These are phyloP conservation scores for Euclidia mi DNA, from an alignment of 2,888 invertebrate species.

Conservation along the genomic window DNA sequence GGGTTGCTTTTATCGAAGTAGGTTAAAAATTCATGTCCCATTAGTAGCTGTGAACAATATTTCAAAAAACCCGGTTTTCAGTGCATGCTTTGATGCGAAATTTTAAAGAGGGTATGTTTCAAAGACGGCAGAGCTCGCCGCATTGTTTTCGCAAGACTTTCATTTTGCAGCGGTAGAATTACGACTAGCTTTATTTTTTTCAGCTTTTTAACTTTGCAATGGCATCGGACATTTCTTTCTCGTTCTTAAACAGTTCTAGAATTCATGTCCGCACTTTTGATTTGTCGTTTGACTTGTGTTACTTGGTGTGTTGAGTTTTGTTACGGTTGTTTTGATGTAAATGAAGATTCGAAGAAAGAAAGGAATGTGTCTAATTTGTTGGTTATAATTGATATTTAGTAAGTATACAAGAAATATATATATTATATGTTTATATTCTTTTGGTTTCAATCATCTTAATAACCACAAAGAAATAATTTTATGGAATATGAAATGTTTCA, in stretches of 20 bases:
- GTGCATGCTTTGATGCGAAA: slow-evolving; percentile 66
- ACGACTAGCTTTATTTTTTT: slow-evolving; percentile 62
- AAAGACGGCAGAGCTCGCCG: slow-evolving; percentile 62
- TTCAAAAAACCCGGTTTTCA: slow-evolving; percentile 66
- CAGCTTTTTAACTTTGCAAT: slow-evolving; percentile 59
- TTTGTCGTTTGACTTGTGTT: slow-evolving; percentile 11
- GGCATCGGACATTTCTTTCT: slow-evolving; percentile 45
- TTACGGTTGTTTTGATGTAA: not conserved
- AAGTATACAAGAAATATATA: too few species aligned
- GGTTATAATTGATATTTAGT: too few species aligned
- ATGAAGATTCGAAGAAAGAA: too few species aligned
- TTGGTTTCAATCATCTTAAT: too few species aligned
- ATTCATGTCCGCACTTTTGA: slow-evolving; percentile 21
- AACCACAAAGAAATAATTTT: too few species aligned
- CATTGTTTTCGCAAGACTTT: slow-evolving; percentile 70
- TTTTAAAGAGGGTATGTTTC: slow-evolving; percentile 68
- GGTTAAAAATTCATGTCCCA: slow-evolving; percentile 67
- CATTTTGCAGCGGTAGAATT: slow-evolving; percentile 66
- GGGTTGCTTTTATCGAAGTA: slow-evolving; percentile 54
- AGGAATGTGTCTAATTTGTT: too few species aligned
- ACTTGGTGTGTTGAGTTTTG: slow-evolving; percentile 17
- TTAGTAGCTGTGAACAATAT: slow-evolving; percentile 67
- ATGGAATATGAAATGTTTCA: too few species aligned
- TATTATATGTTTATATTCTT: too few species aligned
- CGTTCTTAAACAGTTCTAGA: slow-evolving; percentile 20